phyloP scores from a whole-genome alignment of 2,888 invertebrate genomes.

The Eubasilissa splendida region DNA sequence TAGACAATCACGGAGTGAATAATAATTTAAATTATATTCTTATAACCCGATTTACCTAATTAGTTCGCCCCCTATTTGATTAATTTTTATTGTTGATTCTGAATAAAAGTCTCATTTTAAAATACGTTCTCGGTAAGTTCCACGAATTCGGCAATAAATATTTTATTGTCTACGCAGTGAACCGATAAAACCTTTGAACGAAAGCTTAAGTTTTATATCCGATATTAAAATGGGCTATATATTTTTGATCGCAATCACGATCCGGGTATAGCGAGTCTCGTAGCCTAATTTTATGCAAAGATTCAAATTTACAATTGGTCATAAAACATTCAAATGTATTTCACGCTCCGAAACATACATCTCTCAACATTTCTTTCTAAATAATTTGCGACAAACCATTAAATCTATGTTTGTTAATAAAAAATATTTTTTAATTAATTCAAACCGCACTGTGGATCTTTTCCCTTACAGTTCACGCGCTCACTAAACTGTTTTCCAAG shows the following conservation, averaged over 20 bases:
- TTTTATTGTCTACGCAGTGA: slow-evolving; percentile 43
- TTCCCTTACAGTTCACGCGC: too few relatives aligned
- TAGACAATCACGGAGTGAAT: too few relatives aligned
- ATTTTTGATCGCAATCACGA: slow-evolving; percentile 40
- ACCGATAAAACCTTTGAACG: slow-evolving; percentile 41
- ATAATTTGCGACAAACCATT: too few relatives aligned
- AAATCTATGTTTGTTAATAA: too few relatives aligned
- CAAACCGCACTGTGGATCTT: too few relatives aligned
- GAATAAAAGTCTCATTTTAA: slow-evolving; percentile 20
- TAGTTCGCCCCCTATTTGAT: slow-evolving; percentile 33
- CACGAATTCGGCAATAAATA: slow-evolving; percentile 42
- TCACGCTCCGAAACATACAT: neutral
- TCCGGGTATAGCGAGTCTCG: slow-evolving; percentile 23
- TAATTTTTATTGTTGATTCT: slow-evolving; percentile 35
- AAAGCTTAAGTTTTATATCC: slow-evolving; percentile 40
- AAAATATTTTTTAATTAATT: too few relatives aligned
- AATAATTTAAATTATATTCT: too few relatives aligned
- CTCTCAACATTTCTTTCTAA: neutral
- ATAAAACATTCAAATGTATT: slow-evolving; percentile 30
- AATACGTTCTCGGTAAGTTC: slow-evolving; percentile 38
- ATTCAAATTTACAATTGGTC: slow-evolving; percentile 40
- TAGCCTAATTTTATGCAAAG: slow-evolving; percentile 46
- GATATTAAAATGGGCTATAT: slow-evolving; percentile 34
- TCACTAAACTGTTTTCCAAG: too few relatives aligned
- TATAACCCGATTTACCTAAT: neutral